Base-by-base conservation (phyloP, 2,888 invertebrate species). In the Uropetala carovei region DNA sequence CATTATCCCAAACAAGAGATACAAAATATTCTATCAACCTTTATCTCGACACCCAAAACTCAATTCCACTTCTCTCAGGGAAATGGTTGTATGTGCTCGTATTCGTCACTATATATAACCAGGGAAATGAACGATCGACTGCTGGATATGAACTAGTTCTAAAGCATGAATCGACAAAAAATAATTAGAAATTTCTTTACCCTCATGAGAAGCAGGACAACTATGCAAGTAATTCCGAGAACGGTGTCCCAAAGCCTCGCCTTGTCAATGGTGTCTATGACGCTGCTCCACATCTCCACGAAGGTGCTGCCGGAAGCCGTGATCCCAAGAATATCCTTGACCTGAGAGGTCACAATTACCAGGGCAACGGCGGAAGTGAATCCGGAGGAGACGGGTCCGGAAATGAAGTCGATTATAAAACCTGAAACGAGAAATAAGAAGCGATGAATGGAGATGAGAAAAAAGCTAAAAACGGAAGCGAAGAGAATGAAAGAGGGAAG, bases 301-400 rank as follows among this genome's bases (percentile, higher is more conserved):
- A 98, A 98, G 0, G 98, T 98, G 68, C 96, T 96, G 30, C 98
- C 98, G 75, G 95, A 96, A 18, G 97, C 97, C 27, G 95, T 94
- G 93, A 98, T 97, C 2, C 98, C 98, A 92, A 98, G 96, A 92
- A 98, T 95, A 94, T 98, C 97, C 95, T 98, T 98, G 43, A 98
- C 96, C 95, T 98, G 98, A n/a, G 98, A 98, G 0, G 98, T 97
- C 81, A 98, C 97, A 94, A 98, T 98, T 94, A 98, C 98, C 91
- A 98, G 96, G 59, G 98, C 98, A 16, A 98, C 98, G 3, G 98
- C 98, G 0, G 98, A 98, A 3, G 98, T 98, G 95, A 98, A 98
- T 18, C 98, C 98, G 0, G 98, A 98, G 2, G 98, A 97, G 0
- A 98, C 98, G 0, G 98, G 98, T 0, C 98, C 98, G 2, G 98